Percentiles rank a stretch among this genome's conserved stretches.
Evolutionary conservation across 2,888 invertebrate species (phyloP).

Genomic region (Harpalus rubripes): DNA sequence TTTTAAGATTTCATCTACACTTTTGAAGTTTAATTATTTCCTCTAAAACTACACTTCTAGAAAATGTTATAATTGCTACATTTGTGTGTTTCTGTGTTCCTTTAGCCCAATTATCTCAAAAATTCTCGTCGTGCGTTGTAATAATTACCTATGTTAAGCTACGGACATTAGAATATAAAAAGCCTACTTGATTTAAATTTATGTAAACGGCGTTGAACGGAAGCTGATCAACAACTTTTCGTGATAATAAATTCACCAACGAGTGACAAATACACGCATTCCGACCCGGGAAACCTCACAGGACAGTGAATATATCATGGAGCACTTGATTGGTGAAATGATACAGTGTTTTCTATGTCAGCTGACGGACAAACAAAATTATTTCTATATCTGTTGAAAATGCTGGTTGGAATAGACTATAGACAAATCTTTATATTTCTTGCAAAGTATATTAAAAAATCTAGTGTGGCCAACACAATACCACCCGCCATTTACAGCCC

Average conservation of each 20-base stretch:
- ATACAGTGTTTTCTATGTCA: neutral
- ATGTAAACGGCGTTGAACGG: slow-evolving; percentile 31
- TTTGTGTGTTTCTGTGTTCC: neutral
- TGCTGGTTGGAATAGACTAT: too few species aligned
- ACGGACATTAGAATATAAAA: slow-evolving; percentile 12
- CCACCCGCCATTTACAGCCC: too few species aligned
- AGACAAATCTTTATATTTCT: too few species aligned
- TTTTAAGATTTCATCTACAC: neutral
- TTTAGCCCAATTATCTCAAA: slow-evolving; percentile 24
- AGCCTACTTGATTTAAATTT: slow-evolving; percentile 39
- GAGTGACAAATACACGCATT: slow-evolving; percentile 46
- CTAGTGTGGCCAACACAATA: too few species aligned
- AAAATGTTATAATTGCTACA: slow-evolving; percentile 48
- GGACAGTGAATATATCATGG: neutral
- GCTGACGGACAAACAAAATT: too few species aligned
- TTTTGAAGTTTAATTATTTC: neutral
- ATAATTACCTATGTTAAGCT: slow-evolving; percentile 42
- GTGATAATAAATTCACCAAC: slow-evolving; percentile 13
- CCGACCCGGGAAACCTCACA: neutral
- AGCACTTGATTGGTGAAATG: neutral
- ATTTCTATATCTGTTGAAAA: too few species aligned
- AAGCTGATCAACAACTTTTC: slow-evolving; percentile 40
- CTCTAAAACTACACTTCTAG: neutral
- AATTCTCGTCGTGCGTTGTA: neutral
- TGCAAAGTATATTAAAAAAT: too few species aligned